Evolutionary conservation across 2,113 vertebrate species (phyloP).

Genomic region (Bos taurus): ARS-UCD2.0 NC_037338.1:50611501-50612000

Average conservation of each 20-base stretch:
- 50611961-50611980: background rate
- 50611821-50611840: rapidly evolving
- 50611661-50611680: background rate
- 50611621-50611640: background rate
- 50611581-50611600: background rate
- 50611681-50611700: background rate
- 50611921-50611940: background rate
- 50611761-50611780: background rate
- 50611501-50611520: background rate
- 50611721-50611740: background rate
- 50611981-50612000: background rate
- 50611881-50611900: background rate
- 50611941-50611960: background rate
- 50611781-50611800: background rate
- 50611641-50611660: background rate
- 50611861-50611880: background rate
- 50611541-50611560: background rate
- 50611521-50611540: background rate
- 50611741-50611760: background rate
- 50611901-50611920: background rate
- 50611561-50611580: background rate
- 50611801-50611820: background rate
- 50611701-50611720: background rate
- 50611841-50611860: background rate
- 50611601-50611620: background rate